Percentiles rank a stretch among this genome's conserved stretches.
These are phyloP conservation scores for Tinea semifulvella DNA, from an alignment of 2,888 invertebrate species.

Conservation along the genomic window DNA sequence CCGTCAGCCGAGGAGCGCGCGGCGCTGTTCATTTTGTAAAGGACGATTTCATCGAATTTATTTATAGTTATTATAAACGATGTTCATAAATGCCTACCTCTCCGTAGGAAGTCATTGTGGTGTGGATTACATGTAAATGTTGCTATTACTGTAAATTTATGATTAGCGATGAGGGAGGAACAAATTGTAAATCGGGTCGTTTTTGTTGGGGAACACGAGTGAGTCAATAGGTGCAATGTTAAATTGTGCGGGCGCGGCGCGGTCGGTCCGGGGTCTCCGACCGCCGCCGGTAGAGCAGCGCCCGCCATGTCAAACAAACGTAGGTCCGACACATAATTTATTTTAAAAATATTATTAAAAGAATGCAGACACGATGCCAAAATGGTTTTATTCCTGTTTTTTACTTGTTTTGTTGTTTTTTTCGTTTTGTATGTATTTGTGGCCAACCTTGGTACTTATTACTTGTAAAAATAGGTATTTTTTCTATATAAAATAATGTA, in stretches of 20 bases:
- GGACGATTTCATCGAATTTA: conserved; percentile 67
- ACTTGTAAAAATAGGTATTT: conserved; percentile 64
- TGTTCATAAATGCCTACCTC: conserved; percentile 50
- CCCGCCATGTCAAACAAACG: conserved; percentile 26
- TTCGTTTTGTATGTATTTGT: conserved; percentile 60
- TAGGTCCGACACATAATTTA: conserved; percentile 48
- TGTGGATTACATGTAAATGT: conserved; percentile 60
- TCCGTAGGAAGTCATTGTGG: conserved; percentile 52
- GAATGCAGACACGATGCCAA: conserved; percentile 63
- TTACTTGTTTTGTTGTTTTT: conserved; percentile 63
- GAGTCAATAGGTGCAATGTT: conserved; percentile 65
- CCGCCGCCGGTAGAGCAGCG: conserved; percentile 16
- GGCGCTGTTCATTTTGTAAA: conserved; percentile 43
- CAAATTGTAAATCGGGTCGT: conserved; percentile 57
- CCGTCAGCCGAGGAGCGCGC: conserved; percentile 18
- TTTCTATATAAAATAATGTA: conserved; percentile 65
- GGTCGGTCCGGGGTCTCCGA: conserved; percentile 18
- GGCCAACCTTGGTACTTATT: conserved; percentile 65
- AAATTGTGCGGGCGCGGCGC: conserved; percentile 27
- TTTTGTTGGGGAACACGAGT: conserved; percentile 54
- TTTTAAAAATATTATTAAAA: conserved; percentile 48
- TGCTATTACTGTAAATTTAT: conserved; percentile 55
- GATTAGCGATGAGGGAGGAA: conserved; percentile 35
- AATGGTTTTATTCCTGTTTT: conserved; percentile 66
- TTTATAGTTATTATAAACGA: conserved; percentile 63